phyloP scores from a whole-genome alignment of 2,797 vertebrate species.

The Anomalospiza imberbis region DNA sequence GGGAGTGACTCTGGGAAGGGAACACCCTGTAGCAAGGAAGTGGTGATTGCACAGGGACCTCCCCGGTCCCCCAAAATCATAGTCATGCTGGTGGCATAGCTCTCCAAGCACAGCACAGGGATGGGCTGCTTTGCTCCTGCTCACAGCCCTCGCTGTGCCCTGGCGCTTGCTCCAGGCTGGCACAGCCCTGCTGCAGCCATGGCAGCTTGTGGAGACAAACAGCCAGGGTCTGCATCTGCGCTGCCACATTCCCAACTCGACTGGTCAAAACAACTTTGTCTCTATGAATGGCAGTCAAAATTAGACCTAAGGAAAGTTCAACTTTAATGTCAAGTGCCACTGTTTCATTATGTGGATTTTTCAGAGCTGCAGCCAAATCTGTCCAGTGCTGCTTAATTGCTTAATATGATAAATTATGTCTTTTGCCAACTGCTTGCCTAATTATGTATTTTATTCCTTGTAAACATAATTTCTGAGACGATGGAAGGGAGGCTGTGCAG shows the following conservation, averaged over 20 bases:
- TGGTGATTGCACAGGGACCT: background rate
- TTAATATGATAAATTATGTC: slow-evolving; percentile 16
- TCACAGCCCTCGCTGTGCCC: rapidly evolving
- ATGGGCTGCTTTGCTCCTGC: background rate
- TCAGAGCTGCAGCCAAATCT: slow-evolving; percentile 15
- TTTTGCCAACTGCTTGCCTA: slow-evolving; percentile 41
- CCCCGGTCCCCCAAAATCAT: rapidly evolving
- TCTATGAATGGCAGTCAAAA: background rate
- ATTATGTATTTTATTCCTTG: slow-evolving; percentile 33
- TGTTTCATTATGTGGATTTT: background rate
- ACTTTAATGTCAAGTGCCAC: slow-evolving; percentile 8
- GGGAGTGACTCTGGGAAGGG: background rate
- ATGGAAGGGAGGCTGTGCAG: background rate
- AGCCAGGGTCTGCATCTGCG: background rate
- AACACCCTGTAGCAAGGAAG: background rate
- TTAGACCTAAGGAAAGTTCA: background rate
- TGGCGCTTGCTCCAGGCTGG: rapidly evolving
- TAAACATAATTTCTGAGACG: background rate
- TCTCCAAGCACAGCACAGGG: rapidly evolving
- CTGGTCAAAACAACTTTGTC: background rate
- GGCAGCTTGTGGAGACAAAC: background rate
- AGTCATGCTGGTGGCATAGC: rapidly evolving
- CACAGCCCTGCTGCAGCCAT: background rate
- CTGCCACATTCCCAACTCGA: rapidly evolving
- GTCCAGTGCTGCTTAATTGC: slow-evolving; percentile 12